phyloP scores from a whole-genome alignment of 2,888 invertebrate species.

The Digitonthophagus gazella region DNA sequence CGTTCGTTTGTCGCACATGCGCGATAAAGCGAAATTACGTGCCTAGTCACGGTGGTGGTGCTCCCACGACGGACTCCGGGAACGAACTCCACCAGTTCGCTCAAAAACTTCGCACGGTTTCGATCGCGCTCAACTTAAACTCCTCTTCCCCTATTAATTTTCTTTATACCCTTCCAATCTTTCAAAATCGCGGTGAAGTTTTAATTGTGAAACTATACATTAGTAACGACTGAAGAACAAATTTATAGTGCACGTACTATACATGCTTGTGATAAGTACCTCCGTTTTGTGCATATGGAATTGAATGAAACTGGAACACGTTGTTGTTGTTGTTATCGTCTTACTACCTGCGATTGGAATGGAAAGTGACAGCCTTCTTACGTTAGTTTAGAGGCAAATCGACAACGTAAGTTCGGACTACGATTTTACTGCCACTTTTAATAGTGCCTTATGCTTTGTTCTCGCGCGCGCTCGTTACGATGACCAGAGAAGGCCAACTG shows the following conservation, averaged over 20 bases:
- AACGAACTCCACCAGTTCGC: conserved; percentile 7
- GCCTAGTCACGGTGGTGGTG: conserved; percentile 12
- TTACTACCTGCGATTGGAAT: no score
- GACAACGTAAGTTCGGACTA: neutral
- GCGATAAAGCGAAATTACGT: neutral
- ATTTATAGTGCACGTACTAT: no score
- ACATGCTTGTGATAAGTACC: no score
- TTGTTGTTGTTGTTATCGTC: no score
- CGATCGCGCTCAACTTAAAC: neutral
- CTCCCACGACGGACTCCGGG: conserved; percentile 1
- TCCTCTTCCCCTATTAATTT: neutral
- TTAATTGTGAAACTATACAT: no score
- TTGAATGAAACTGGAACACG: conserved; percentile 3
- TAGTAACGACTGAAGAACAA: no score
- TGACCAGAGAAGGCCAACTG: neutral
- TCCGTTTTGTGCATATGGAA: conserved; percentile 7
- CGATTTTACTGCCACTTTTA: neutral
- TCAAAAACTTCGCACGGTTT: neutral
- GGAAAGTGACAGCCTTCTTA: conserved; percentile 15
- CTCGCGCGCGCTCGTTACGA: neutral
- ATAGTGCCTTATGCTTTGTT: conserved; percentile 4
- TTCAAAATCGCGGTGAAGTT: neutral
- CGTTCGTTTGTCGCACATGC: neutral
- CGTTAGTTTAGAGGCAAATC: conserved; percentile 11
- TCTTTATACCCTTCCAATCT: neutral